A percentile compares a stretch with the other conserved stretches of the same genome.
Conservation (phyloP, 1,140 invertebrate species). For the Probaryconus sp. region DNA sequence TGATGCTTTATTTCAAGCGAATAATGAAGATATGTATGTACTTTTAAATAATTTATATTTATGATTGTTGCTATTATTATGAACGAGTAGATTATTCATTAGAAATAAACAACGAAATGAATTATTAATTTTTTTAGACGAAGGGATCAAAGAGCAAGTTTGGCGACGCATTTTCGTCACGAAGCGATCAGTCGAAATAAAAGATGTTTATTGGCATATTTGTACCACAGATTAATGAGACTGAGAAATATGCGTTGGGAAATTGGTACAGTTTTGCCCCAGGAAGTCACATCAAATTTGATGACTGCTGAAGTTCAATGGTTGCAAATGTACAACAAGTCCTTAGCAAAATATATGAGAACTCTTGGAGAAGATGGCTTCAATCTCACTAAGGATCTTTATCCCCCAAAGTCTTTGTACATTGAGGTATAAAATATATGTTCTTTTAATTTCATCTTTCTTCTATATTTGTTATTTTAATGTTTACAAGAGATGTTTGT, state of each 20-base stretch:
- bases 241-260: slow-evolving; percentile 94
- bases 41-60: too few relatives aligned
- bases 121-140: too few relatives aligned
- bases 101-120: too few relatives aligned
- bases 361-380: slow-evolving; percentile 90
- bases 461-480: background rate
- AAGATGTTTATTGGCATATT: slow-evolving; percentile 92
- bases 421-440: slow-evolving; percentile 84
- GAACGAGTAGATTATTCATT: too few relatives aligned
- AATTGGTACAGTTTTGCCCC: slow-evolving; percentile 92
- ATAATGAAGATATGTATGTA: slow-evolving; percentile 86
- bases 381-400: slow-evolving; percentile 92
- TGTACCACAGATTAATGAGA: slow-evolving; percentile 89
- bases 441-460: background rate
- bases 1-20: slow-evolving; percentile 85
- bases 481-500: slow-evolving; percentile 12
- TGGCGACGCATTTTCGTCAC: slow-evolving; percentile 91
- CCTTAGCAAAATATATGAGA: slow-evolving; percentile 93
- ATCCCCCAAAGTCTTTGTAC: slow-evolving; percentile 94
- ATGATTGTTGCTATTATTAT: too few relatives aligned
- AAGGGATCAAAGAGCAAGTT: too few relatives aligned
- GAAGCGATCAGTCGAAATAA: slow-evolving; percentile 92
- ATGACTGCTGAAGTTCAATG: slow-evolving; percentile 90
- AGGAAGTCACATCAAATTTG: slow-evolving; percentile 89
- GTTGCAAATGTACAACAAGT: slow-evolving; percentile 93